Conservation (phyloP, 2,888 invertebrate species). For the Mythimna pallens region DNA sequence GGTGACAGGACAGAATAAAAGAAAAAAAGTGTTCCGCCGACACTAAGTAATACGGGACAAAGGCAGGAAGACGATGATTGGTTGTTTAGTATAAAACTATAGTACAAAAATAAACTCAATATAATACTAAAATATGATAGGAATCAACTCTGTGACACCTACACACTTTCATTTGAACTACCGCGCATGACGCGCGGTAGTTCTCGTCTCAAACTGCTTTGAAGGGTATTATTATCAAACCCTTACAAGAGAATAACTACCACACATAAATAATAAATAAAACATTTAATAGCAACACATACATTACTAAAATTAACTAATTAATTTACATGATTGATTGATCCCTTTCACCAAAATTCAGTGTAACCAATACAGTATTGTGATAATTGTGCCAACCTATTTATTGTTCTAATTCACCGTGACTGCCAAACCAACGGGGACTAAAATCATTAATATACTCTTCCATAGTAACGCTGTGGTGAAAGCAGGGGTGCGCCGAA, state of each 20-base stretch:
- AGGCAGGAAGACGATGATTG: too few species aligned
- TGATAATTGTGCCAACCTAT: constrained; percentile 25
- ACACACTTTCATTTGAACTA: too few species aligned
- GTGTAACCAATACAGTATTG: constrained; percentile 17
- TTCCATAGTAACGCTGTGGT: constrained; percentile 60
- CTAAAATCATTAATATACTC: constrained; percentile 60
- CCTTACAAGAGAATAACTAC: too few species aligned
- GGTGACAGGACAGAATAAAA: too few species aligned
- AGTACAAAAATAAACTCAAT: too few species aligned
- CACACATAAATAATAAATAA: neutral
- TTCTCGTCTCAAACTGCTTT: neutral
- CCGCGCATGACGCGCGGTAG: too few species aligned
- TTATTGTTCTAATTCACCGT: constrained; percentile 44
- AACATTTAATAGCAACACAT: neutral
- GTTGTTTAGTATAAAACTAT: too few species aligned
- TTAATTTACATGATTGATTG: constrained; percentile 30
- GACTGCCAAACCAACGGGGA: constrained; percentile 29
- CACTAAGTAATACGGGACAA: too few species aligned
- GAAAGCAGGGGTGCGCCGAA: constrained; percentile 66
- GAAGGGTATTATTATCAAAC: neutral
- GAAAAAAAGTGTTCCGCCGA: too few species aligned
- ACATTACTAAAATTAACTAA: constrained; percentile 11
- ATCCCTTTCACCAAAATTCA: constrained; percentile 30
- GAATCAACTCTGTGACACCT: too few species aligned
- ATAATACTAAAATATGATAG: too few species aligned